Base-by-base conservation (phyloP, 2,888 invertebrate species). In the Lapara coniferarum region DNA sequence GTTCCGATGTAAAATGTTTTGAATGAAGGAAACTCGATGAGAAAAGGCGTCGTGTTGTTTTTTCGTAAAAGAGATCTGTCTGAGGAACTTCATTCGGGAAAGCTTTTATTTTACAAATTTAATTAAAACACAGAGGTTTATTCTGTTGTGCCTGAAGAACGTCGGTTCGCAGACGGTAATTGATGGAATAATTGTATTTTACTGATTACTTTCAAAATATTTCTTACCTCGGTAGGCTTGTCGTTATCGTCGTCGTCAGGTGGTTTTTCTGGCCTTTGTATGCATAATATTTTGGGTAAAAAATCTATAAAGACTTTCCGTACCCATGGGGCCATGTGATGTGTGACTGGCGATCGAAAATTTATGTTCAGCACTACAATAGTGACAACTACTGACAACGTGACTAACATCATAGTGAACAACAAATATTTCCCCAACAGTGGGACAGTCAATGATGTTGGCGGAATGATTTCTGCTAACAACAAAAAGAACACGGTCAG, bases 351-450 rank as follows among this genome's bases (percentile, higher is more conserved):
- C 72, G 98, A 98, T 94, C 95, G 94, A 94, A 97, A 98, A 94
- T 98, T 98, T 84, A 98, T 97, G 91, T 98, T 98, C 84, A 98
- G 95, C 89, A 98, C 98, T 83, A 97, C 97, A 90, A 98, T 98
- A 83, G 98, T 98, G 85, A 98, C 97, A 79, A 98, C 97, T 84
- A 98, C 98, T 76, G 98, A 98, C 78, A 98, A 94, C 76, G 98
- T 98, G 84, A 98, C 98, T 85, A 98, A 95, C 93, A 98, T 97
- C 98, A 98, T 98, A 78, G 98, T 98, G 93, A 98, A 98, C 80
- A 98, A 95, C 80, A 98, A 95, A 94, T 98, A 98, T 94, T 97
- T 98, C 82, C 98, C 98, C 84, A 98, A 94, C 77, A 98, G 94
- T 75, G 98, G 98, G 80, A 98, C 98, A 77, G 98, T 98, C 79